Evolutionary conservation across 1,140 invertebrate species (phyloP), one percentile per base, ranked within the genome.

Genomic region (Drosophila repleta): DNA sequence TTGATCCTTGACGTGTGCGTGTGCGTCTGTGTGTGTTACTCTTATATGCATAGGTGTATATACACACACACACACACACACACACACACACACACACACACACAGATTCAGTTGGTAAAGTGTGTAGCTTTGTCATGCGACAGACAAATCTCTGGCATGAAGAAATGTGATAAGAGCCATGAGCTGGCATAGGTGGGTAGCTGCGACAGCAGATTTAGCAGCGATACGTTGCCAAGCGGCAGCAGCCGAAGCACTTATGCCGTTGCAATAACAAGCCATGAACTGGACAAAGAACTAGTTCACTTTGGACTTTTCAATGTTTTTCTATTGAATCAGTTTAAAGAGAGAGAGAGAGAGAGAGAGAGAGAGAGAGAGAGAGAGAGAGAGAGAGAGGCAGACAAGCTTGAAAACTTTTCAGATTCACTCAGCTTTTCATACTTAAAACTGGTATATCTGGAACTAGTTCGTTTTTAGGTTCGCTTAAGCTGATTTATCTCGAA

Each of bases 1-100:
- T 85, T 85, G 82, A 85, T 85, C 82, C 82, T 87, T 85, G 77
- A 87, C 55, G 24, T 48, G 43, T 48, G 52, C 39, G 24, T 48
- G 43, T 37, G 52, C 39, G 57, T 52, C 41, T 65, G 62, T 35
- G 26, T 48, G 17, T 26, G 17, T 29, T 48, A 17, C 51, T 21
- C 32, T 18, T 43, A 17, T 62, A 45, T 62, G 49, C 66, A 46
- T 48, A 63, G 39, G 32, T 39, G 37, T n/a, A 53, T 24, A 18
- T 24, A 21, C n/a, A 7, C 21, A 24, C 17, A 35, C 37, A 21
- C 29, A 32, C 20, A 17, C 32, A 52, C 17, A 17, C 10, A 6
- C 3, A 37, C 29, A 20, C 4, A 48, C 1, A 48, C 2, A 35
- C 3, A 35, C 1, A 3, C 4, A 35, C 11, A 35, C 4, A 11